phyloP scores from a whole-genome alignment of 2,113 vertebrate genomes.

The Vulpes vulpes region DNA sequence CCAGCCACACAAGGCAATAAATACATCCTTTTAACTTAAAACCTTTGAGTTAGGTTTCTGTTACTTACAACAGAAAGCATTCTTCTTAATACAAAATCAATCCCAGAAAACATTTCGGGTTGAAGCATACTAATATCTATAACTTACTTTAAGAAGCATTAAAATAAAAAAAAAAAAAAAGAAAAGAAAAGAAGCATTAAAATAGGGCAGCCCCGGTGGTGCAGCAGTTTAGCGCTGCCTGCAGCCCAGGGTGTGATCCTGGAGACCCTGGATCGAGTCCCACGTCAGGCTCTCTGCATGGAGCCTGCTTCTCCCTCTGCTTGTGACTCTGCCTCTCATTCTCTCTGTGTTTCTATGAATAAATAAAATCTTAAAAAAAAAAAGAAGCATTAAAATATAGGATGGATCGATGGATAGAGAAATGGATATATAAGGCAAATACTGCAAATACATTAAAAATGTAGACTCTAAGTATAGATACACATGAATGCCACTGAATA shows the following conservation, averaged over 20 bases:
- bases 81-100: conserved; percentile 19
- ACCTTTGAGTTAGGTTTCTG: neutral
- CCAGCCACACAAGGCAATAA: neutral
- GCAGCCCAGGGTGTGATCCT: no score
- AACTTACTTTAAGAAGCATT: neutral
- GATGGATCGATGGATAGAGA: neutral
- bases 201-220: no score
- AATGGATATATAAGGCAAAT: neutral
- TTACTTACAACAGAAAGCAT: neutral
- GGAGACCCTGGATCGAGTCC: no score
- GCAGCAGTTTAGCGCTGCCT: no score
- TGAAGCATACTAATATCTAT: neutral
- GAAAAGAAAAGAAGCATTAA: neutral
- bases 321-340: no score
- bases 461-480: neutral
- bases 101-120: neutral
- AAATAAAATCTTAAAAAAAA: no score
- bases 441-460: neutral
- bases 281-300: no score
- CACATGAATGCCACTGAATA: neutral
- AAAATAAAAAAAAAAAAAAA: no score
- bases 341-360: no score
- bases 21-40: neutral
- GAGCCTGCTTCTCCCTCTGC: no score
- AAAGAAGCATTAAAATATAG: neutral